These are phyloP conservation scores for Halichondria panicea DNA, from an alignment of 37 sponge, comb jelly and placozoan species.

Conservation along the genomic window DNA sequence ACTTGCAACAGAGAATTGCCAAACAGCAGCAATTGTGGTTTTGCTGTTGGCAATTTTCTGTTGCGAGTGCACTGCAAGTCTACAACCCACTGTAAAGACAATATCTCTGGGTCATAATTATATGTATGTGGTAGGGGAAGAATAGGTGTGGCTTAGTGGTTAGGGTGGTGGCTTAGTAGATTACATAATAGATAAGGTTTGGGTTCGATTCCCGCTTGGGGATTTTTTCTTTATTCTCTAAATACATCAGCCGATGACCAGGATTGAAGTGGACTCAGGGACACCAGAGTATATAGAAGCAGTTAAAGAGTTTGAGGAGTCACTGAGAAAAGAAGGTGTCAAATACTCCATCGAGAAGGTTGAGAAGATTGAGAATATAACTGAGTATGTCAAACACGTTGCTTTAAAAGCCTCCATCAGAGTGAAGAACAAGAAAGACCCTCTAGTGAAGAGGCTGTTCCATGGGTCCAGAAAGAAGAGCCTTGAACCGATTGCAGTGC, in stretches of 20 bases:
- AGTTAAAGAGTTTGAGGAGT: conserved; percentile 23
- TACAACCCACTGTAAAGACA: too few relatives aligned
- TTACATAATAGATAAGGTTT: too few relatives aligned
- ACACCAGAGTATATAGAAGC: conserved; percentile 28
- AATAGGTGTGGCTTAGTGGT: too few relatives aligned
- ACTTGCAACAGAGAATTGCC: too few relatives aligned
- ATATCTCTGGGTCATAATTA: too few relatives aligned
- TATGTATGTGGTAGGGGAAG: too few relatives aligned
- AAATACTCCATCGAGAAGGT: conserved; percentile 12
- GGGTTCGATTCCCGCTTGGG: too few relatives aligned
- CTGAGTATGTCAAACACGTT: conserved; percentile 22
- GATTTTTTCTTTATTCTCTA: too few relatives aligned
- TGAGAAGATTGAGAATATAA: conserved; percentile 47
- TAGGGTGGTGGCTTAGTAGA: too few relatives aligned
- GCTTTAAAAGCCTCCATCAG: not conserved
- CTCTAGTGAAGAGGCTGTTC: conserved; percentile 34
- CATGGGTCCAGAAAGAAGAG: conserved; percentile 37
- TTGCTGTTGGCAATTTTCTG: too few relatives aligned
- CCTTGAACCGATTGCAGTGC: conserved; percentile 28
- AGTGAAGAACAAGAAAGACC: not conserved
- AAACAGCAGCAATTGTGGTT: too few relatives aligned
- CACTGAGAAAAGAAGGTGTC: not conserved
- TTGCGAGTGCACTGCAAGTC: too few relatives aligned
- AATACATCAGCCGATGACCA: not conserved
- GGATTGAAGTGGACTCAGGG: conserved; percentile 16